phyloP scores from a whole-genome alignment of 2,797 vertebrate species.

The Muscicapa striata region DNA sequence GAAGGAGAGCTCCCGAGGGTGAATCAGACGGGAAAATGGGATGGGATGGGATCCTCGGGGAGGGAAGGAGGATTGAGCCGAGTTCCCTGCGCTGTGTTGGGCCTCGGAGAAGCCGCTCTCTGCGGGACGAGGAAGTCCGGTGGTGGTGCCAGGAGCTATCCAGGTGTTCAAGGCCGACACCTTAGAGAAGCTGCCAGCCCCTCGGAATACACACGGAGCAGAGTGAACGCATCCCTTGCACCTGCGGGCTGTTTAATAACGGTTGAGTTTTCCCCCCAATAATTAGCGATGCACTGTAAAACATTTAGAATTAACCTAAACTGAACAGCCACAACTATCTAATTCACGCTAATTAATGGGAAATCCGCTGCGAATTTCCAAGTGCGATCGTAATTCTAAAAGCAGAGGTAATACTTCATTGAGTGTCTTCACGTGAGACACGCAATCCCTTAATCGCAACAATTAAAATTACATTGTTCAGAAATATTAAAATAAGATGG shows the following conservation, averaged over 20 bases:
- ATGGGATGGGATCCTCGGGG: neutral
- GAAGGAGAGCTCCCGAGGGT: neutral
- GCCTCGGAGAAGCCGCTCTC: neutral
- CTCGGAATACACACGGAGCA: neutral
- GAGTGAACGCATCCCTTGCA: neutral
- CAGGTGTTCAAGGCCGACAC: neutral
- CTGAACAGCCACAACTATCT: neutral
- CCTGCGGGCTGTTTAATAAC: neutral
- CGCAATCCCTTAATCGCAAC: neutral
- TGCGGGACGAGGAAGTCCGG: neutral
- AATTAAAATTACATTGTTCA: neutral
- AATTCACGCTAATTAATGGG: neutral
- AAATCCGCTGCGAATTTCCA: neutral
- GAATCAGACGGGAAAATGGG: neutral
- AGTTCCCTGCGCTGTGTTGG: too few species aligned
- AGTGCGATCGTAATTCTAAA: neutral
- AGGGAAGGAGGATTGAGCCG: rapidly evolving
- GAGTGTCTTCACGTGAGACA: neutral
- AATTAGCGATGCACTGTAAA: neutral
- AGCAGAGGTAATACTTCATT: neutral
- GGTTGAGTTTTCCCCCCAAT: rapidly evolving
- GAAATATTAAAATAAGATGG: neutral
- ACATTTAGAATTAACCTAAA: neutral
- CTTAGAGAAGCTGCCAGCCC: neutral
- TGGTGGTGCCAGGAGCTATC: neutral